Percentiles rank a stretch among this genome's conserved stretches.
These are phyloP conservation scores for Remorina albescens DNA, from an alignment of 2,797 vertebrate species.

Conservation along the genomic window DNA sequence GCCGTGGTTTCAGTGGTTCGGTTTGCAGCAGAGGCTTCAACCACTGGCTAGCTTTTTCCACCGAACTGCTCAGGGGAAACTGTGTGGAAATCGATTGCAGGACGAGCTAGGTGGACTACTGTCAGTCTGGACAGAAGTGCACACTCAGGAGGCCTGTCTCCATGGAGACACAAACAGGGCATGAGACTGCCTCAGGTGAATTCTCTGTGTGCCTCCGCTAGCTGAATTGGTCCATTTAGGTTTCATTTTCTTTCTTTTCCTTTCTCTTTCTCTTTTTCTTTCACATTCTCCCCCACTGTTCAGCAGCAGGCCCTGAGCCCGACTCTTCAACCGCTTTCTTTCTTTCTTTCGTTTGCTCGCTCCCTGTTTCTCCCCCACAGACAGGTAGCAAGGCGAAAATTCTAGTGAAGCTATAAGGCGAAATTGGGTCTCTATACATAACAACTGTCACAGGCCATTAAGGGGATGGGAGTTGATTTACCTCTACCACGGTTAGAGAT, in stretches of 20 bases:
- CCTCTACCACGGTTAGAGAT: conserved; percentile 60
- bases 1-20: not conserved
- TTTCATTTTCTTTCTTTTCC: conserved; percentile 77
- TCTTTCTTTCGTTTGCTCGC: conserved; percentile 61
- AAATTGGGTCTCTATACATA: conserved; percentile 71
- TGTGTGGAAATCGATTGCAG: conserved; percentile 69
- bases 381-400: conserved; percentile 59
- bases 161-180: conserved; percentile 80
- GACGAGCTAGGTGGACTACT: conserved; percentile 53
- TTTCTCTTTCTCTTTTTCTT: conserved; percentile 59
- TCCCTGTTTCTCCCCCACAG: conserved; percentile 67
- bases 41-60: conserved; percentile 31
- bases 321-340: conserved; percentile 57
- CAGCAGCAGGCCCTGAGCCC: conserved; percentile 39
- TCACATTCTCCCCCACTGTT: conserved; percentile 66
- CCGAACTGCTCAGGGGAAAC: conserved; percentile 47
- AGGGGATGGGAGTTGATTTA: conserved; percentile 59
- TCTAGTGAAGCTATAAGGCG: conserved; percentile 61
- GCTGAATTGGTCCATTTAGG: conserved; percentile 79
- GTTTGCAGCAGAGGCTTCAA: conserved; percentile 21
- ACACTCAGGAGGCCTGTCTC: conserved; percentile 75
- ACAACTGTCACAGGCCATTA: conserved; percentile 66
- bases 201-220: conserved; percentile 70
- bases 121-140: conserved; percentile 64
- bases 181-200: conserved; percentile 77